Conservation (phyloP, 2,888 invertebrate genomes). For the Tillus elongatus region DNA sequence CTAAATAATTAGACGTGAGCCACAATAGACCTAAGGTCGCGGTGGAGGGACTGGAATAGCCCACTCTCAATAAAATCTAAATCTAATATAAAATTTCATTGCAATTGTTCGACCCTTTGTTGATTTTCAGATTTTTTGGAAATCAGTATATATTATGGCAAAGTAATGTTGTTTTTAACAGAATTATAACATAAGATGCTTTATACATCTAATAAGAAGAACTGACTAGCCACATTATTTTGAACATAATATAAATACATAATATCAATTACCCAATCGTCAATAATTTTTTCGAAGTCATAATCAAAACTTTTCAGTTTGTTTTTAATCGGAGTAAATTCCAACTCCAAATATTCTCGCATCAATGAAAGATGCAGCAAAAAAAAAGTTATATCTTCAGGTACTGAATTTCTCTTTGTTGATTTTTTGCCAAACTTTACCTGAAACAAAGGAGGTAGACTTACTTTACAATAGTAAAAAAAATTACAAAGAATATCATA, state of each 20-base stretch:
- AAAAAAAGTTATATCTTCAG: conserved; percentile 88
- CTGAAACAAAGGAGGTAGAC: conserved; percentile 36
- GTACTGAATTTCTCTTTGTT: conserved; percentile 56
- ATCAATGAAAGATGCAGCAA: conserved; percentile 85
- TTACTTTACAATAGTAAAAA: neutral
- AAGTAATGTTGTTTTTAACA: too few relatives aligned
- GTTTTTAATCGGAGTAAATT: conserved; percentile 66
- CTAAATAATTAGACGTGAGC: too few relatives aligned
- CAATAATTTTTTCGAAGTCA: conserved; percentile 85
- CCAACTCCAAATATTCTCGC: conserved; percentile 86
- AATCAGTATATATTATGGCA: too few relatives aligned
- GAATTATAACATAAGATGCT: too few relatives aligned
- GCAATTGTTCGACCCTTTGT: too few relatives aligned
- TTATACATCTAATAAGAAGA: too few relatives aligned
- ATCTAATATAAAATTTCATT: too few relatives aligned
- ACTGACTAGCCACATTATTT: too few relatives aligned
- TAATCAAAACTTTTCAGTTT: conserved; percentile 59
- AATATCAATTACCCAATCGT: conserved; percentile 71
- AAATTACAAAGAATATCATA: conserved; percentile 38
- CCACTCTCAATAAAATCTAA: too few relatives aligned
- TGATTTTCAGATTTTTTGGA: too few relatives aligned
- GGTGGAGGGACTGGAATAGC: too few relatives aligned
- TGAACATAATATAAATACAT: neutral
- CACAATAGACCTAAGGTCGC: too few relatives aligned
- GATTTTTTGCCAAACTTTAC: conserved; percentile 66